phyloP scores from a whole-genome alignment of 2,888 invertebrate genomes.

The Lasius fuliginosus region DNA sequence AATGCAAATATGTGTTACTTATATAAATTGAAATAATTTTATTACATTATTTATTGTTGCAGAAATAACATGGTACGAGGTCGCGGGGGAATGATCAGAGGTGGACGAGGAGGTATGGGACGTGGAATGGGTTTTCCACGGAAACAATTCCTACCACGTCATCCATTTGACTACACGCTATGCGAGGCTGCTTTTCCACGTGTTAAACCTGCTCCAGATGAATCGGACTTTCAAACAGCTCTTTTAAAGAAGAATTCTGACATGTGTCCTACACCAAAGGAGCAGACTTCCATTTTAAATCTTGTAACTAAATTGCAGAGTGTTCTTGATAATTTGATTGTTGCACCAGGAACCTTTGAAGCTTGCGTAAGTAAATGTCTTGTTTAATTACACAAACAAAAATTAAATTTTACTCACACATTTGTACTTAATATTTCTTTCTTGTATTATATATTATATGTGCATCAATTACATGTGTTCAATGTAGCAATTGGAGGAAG shows the following conservation, averaged over 20 bases:
- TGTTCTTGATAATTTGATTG: slow-evolving; percentile 97
- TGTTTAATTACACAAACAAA: slow-evolving; percentile 24
- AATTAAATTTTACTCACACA: not conserved
- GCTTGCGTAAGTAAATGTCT: slow-evolving; percentile 93
- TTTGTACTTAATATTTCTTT: not conserved
- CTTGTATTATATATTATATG: not conserved
- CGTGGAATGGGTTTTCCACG: slow-evolving; percentile 90
- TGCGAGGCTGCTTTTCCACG: slow-evolving; percentile 96
- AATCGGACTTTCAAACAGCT: slow-evolving; percentile 95
- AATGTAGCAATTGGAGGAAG: slow-evolving; percentile 95
- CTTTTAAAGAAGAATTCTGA: slow-evolving; percentile 97
- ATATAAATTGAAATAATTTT: not conserved
- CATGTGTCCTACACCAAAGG: slow-evolving; percentile 95
- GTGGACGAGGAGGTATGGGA: slow-evolving; percentile 90
- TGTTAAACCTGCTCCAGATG: slow-evolving; percentile 94
- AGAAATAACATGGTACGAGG: slow-evolving; percentile 88
- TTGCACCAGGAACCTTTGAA: slow-evolving; percentile 97
- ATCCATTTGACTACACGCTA: slow-evolving; percentile 95
- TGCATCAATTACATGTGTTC: slow-evolving; percentile 51
- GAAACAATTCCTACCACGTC: slow-evolving; percentile 90
- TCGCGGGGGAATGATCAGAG: slow-evolving; percentile 90
- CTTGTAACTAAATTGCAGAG: slow-evolving; percentile 98
- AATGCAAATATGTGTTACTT: not conserved
- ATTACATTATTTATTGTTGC: not conserved
- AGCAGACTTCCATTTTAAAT: slow-evolving; percentile 97